phyloP scores from a whole-genome alignment of 2,113 vertebrate species.

The Malurus elegans region DNA sequence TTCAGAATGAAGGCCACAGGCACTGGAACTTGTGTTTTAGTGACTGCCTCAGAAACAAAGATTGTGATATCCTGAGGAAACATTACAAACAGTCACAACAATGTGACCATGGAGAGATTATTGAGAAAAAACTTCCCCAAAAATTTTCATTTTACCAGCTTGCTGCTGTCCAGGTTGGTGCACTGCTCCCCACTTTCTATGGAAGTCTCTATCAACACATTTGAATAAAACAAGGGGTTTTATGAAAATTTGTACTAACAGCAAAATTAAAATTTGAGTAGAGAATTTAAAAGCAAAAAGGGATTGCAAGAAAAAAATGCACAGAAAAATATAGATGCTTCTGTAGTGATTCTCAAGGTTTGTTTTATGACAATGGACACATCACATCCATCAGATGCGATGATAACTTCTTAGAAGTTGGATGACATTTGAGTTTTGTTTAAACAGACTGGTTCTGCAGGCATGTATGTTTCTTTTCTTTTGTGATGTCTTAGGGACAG shows the following conservation, averaged over 20 bases:
- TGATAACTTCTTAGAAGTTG: neutral
- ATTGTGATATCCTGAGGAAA: neutral
- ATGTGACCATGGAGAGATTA: rapidly evolving
- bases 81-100: neutral
- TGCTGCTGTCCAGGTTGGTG: neutral
- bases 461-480: neutral
- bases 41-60: neutral
- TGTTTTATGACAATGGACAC: neutral
- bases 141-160: neutral
- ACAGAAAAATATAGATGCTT: neutral
- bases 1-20: neutral
- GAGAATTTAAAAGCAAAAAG: neutral
- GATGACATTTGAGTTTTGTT: neutral
- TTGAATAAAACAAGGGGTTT: neutral
- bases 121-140: neutral
- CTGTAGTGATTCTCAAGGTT: neutral
- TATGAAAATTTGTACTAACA: neutral
- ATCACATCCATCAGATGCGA: neutral
- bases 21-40: neutral
- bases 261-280: neutral
- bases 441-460: neutral
- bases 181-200: neutral
- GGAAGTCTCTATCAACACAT: neutral
- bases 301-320: neutral
- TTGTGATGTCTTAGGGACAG: neutral